Base-by-base conservation (phyloP, 2,113 vertebrate species). In the Rhizomys pruinosus region DNA sequence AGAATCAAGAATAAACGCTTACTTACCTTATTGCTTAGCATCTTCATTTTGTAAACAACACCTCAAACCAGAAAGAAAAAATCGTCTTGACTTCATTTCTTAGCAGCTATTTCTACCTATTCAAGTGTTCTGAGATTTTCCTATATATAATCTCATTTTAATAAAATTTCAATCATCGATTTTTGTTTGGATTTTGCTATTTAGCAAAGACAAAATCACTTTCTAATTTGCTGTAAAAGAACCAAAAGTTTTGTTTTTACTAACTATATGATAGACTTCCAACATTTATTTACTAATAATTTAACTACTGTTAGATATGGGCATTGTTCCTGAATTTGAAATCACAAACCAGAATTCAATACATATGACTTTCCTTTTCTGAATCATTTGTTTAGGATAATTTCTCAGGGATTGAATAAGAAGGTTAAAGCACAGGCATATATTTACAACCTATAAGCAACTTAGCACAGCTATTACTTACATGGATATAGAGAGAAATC, bases 131-230 rank as follows among this genome's bases (percentile, higher is more conserved):
- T 68, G 57, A 34, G 44, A 74, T 47, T 92, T 82, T 44, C 64
- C 72, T 13, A 20, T 34, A 22, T 72, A 27, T 47, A 84, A 7
- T 7, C 47, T 47, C n/a, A 73, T 22, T 77, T 95, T 87, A 57
- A 96, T 39, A 95, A 87, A 91, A 87, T 80, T 57, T 42, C 80
- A 89, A 76, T 86, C 37, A 47, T 37, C 76, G 19, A 37, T 79
- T 76, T 81, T 89, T 69, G 27, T 94, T 77, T 64, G 0, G 63
- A 76, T 74, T 59, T 78, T 91, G 6, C 61, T 78, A 17, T 64
- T 79, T 92, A 59, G 15, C n/a, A 84, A 71, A 78, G 32, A 55
- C 27, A 84, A 80, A 92, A 74, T 32, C 68, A 61, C 42, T 95
- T 87, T 87, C 39, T 86, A 77, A 93, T 64, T 20, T 44, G 5